Evolutionary conservation across 1,140 invertebrate genomes (phyloP), one percentile per base, ranked within the genome.

Genomic region (Geopemphigus sp.): DNA sequence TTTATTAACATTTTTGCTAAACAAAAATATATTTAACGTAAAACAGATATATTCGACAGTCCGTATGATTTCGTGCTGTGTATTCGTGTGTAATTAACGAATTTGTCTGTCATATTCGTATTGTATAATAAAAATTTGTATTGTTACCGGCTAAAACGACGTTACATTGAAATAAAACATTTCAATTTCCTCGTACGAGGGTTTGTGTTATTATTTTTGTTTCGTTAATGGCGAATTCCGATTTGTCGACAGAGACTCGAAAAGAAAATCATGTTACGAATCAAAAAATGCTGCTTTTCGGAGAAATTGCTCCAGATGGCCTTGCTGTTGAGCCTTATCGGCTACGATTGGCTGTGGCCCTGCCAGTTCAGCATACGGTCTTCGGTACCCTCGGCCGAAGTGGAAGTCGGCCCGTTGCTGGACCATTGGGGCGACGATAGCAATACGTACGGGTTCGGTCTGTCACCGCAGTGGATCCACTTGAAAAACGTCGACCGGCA

Each of bases 281-380:
- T 78, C 5, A 78, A 78, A 78, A 78, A 78, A 78, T 39, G 74
- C 10, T 39, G 74, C 10, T 78, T 78, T 78, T 63, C 74, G 39
- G 74, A 78, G 57, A 56, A 78, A 26, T 61, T 78, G 39, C 74
- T 78, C 22, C 74, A 78, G 56, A 53, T 78, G 57, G 74, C 74
- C 24, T 29, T 78, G 57, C 74, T 78, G 56, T 63, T 78, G 15
- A 59, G 54, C 19, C 32, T 78, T 45, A 78, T 78, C n/a, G 57
- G 57, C 15, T 78, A 2, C 17, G 57, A 78, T 26, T 57, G 57
- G 50, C 2, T 78, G 14, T 45, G 57, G 74, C 74, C 74, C 12
- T 3, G 32, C 32, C 53, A 56, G 17, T 78, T 78, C 12, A 57
- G 39, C 2, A 63, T 53, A 19, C 47, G 74, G 32, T 47, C 74